phyloP scores from a whole-genome alignment of 2,888 invertebrate genomes.

The Teleiodes luculella region DNA sequence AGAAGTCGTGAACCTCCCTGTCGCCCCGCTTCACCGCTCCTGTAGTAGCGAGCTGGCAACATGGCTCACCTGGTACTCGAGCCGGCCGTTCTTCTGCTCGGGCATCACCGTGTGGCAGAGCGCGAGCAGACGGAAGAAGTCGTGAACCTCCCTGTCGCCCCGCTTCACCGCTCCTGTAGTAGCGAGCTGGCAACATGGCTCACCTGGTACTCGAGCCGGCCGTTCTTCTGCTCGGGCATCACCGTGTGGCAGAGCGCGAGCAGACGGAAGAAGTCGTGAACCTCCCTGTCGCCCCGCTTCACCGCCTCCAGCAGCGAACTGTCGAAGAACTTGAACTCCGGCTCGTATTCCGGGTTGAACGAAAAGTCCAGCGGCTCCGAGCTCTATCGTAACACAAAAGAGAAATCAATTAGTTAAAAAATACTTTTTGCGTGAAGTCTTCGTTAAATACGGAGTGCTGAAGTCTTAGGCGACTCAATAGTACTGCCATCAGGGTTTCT shows the following conservation, averaged over 20 bases:
- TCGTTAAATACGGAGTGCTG: neutral
- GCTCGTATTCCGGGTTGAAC: conserved; percentile 94
- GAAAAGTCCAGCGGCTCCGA: conserved; percentile 94
- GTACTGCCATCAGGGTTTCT: too few species aligned
- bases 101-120: too few species aligned
- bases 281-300: conserved; percentile 83
- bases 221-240: conserved; percentile 95
- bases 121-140: conserved; percentile 94
- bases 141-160: conserved; percentile 86
- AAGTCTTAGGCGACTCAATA: too few species aligned
- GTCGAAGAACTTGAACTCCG: conserved; percentile 97
- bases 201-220: conserved; percentile 88
- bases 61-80: too few species aligned
- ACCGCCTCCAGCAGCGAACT: conserved; percentile 90
- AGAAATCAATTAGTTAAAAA: too few species aligned
- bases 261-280: conserved; percentile 93
- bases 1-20: conserved; percentile 89
- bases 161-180: conserved; percentile 88
- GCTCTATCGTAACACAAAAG: conserved; percentile 68
- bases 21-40: conserved; percentile 88
- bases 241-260: conserved; percentile 99
- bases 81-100: too few species aligned
- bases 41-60: conserved; percentile 91
- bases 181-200: conserved; percentile 74
- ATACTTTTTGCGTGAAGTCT: neutral